These are phyloP conservation scores for Deladenus siricidicola DNA, from an alignment of 2,888 invertebrate species.

Conservation along the genomic window DNA sequence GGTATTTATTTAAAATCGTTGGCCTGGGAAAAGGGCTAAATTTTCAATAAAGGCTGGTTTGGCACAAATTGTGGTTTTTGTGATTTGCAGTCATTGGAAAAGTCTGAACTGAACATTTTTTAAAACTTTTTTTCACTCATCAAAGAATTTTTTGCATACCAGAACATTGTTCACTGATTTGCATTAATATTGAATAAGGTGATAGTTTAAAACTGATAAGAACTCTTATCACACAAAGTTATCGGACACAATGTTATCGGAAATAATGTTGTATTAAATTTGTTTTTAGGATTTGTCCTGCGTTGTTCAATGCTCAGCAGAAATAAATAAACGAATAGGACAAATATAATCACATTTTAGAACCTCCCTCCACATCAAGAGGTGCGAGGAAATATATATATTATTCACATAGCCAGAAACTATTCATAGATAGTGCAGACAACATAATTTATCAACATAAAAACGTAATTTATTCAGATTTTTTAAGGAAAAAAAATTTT, in stretches of 20 bases:
- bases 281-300: conserved; percentile 47
- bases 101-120: no score
- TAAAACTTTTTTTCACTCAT: no score
- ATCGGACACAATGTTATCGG: not conserved
- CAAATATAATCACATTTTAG: not conserved
- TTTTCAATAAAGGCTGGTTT: conserved; percentile 11
- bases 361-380: no score
- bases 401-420: no score
- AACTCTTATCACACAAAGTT: not conserved
- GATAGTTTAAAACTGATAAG: not conserved
- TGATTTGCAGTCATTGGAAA: not conserved
- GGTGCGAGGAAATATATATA: no score
- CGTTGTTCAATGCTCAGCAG: conserved; percentile 44
- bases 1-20: no score
- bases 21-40: no score
- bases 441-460: no score
- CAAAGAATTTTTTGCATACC: conserved; percentile 20
- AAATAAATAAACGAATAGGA: not conserved
- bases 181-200: not conserved
- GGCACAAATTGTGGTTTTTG: not conserved
- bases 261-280: not conserved
- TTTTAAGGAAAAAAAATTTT: not conserved
- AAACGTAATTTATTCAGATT: not conserved
- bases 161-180: not conserved
- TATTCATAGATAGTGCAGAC: no score